Evolutionary conservation across 2,888 invertebrate species (phyloP), one percentile per base, ranked within the genome.

Genomic region (Glaucopsyche alexis): DNA sequence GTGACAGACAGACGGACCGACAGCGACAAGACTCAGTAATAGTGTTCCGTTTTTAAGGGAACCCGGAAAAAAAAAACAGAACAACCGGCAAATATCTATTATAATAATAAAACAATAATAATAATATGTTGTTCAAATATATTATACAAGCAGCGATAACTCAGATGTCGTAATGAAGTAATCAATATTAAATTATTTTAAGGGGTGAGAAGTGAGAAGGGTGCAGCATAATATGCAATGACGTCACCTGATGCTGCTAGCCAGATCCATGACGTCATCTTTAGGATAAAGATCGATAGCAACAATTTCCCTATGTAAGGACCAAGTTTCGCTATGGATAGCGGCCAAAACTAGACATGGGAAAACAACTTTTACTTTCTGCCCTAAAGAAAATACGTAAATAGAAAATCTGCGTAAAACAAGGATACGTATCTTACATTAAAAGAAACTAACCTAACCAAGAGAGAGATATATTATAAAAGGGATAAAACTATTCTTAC

Each of bases 221-320:
- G 60, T 60, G 60, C 60, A 60, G 60, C 55, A 14, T 13, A 29
- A 3, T n/a, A 60, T 29, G 11, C 55, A 19, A 5, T 60, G 60
- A 60, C 60, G 38, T 60, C 60, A 60, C 29, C 60, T 29, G 60
- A 60, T 29, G 29, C 60, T 60, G 60, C 29, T 19, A 38, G 60
- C 29, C 29, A 38, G 29, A 38, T 38, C 29, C 11, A 60, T 60
- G 29, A 60, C 60, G 60, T 38, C 60, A 60, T 38, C 60, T 13
- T 29, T 7, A 60, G 29, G 60, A 29, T 38, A 38, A 7, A 2
- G 60, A 38, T 60, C 60, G 29, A 60, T 38, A 60, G 60, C 13
- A 29, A 55, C 11, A 38, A 7, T 38, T 60, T 38, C 38, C 11
- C 60, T 19, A 19, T 55, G 19, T 11, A 60, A 38, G 29, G 29